Percentiles rank a stretch among this genome's conserved stretches.
Evolutionary conservation across 2,797 vertebrate species (phyloP).

Genomic region (Neosalanx taihuensis): DNA sequence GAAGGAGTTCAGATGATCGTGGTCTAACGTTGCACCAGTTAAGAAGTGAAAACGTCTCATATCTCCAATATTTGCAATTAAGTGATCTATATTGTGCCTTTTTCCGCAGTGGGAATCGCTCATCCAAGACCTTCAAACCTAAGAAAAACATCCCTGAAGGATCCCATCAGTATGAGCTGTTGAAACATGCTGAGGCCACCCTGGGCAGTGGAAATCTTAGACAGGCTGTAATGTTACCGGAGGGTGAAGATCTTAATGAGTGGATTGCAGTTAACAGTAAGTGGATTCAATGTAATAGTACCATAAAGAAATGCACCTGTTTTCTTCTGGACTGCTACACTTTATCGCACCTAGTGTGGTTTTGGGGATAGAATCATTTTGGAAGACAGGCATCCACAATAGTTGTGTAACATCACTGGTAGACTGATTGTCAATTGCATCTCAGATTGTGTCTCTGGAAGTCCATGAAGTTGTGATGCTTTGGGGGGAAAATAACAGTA

Average conservation of each 20-base stretch:
- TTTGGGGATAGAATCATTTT: neutral
- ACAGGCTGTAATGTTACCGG: constrained; percentile 93
- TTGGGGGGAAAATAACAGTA: neutral
- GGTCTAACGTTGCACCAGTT: neutral
- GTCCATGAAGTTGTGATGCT: neutral
- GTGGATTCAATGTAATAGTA: constrained; percentile 45
- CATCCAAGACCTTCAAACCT: constrained; percentile 95
- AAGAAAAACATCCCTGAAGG: constrained; percentile 97
- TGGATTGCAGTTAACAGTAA: constrained; percentile 98
- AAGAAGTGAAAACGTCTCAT: neutral
- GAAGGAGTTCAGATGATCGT: neutral
- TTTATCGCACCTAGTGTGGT: neutral
- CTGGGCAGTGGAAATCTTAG: constrained; percentile 92
- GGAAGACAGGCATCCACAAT: no score
- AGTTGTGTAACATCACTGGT: no score
- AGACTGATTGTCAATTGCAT: neutral
- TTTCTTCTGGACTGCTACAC: neutral
- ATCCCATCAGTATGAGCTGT: constrained; percentile 92
- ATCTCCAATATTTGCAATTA: neutral
- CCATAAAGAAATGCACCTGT: neutral
- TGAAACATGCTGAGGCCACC: constrained; percentile 94
- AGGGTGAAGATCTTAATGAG: constrained; percentile 96
- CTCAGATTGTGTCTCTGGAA: neutral
- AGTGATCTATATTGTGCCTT: neutral
- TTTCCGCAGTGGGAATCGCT: constrained; percentile 81